Percentiles rank a stretch among this genome's conserved stretches.
These are phyloP conservation scores for Drosophila nigritarsus DNA, from an alignment of 2,888 invertebrate species.

Conservation along the genomic window DNA sequence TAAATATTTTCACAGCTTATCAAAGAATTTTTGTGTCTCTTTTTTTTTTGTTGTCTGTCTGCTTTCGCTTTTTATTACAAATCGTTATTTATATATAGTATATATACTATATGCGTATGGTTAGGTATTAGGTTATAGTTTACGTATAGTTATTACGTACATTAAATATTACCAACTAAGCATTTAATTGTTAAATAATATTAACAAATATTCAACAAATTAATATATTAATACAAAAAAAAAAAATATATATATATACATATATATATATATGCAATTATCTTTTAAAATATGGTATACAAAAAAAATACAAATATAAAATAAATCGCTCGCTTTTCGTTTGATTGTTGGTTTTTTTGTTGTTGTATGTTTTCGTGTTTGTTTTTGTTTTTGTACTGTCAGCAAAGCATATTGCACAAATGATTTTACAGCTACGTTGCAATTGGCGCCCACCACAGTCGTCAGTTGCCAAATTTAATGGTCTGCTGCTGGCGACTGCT, in stretches of 20 bases:
- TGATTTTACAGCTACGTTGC: constrained; percentile 19
- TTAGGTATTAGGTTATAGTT: constrained; percentile 18
- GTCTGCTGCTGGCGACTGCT: constrained; percentile 70
- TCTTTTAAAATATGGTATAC: constrained; percentile 19
- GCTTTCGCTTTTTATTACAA: constrained; percentile 59
- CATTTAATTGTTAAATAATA: constrained; percentile 59
- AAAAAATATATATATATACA: constrained; percentile 5
- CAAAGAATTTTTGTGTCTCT: constrained; percentile 28
- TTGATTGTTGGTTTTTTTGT: constrained; percentile 1
- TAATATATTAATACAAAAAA: constrained; percentile 16
- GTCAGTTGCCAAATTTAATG: constrained; percentile 84
- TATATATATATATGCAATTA: background rate
- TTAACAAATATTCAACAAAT: constrained; percentile 71
- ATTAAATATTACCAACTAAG: constrained; percentile 45
- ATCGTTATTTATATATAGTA: constrained; percentile 41
- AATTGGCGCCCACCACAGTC: background rate
- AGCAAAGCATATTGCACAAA: constrained; percentile 55
- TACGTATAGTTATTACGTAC: constrained; percentile 32
- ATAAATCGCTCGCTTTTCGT: constrained; percentile 17
- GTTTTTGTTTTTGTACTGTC: constrained; percentile 43
- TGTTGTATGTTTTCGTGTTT: constrained; percentile 14
- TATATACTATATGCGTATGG: constrained; percentile 1
- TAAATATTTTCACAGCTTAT: constrained; percentile 68
- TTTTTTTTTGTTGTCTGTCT: constrained; percentile 44
- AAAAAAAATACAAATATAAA: constrained; percentile 31